These are phyloP conservation scores for Oscheius myriophilus DNA, from an alignment of 2,888 invertebrate species.

Conservation along the genomic window DNA sequence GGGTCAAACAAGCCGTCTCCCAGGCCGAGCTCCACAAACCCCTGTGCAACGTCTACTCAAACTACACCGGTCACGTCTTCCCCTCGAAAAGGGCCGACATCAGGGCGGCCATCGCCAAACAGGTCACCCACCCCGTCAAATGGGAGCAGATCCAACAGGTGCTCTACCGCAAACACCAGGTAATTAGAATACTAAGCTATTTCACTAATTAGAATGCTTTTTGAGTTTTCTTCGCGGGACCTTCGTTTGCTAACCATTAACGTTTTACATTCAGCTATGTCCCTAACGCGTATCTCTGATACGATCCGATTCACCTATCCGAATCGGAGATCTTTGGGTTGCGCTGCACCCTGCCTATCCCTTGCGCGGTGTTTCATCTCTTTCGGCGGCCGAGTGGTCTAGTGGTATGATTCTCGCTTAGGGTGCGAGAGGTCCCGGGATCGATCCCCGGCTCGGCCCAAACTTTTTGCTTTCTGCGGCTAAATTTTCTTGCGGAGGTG, in stretches of 20 bases:
- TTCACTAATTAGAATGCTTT: neutral
- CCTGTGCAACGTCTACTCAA: conserved; percentile 66
- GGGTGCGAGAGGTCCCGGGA: too few species aligned
- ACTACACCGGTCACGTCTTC: conserved; percentile 62
- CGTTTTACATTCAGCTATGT: too few species aligned
- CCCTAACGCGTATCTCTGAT: too few species aligned
- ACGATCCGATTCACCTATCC: too few species aligned
- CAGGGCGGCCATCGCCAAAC: conserved; percentile 54
- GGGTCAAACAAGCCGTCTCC: conserved; percentile 39
- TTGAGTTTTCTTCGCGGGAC: neutral
- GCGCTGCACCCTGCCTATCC: too few species aligned
- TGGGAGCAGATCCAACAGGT: conserved; percentile 70
- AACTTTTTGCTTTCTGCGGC: too few species aligned
- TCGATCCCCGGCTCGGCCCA: too few species aligned
- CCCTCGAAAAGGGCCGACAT: conserved; percentile 57
- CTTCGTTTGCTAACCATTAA: neutral
- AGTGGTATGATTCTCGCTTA: too few species aligned
- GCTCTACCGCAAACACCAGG: conserved; percentile 64
- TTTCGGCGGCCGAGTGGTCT: too few species aligned
- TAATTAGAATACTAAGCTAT: conserved; percentile 27
- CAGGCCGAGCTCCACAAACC: conserved; percentile 44
- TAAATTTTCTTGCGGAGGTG: too few species aligned
- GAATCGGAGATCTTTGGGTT: too few species aligned
- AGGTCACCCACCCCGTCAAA: conserved; percentile 64
- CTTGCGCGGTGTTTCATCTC: too few species aligned